Base-by-base conservation (phyloP, 2,888 invertebrate species). In the Neoaliturus tenellus region DNA sequence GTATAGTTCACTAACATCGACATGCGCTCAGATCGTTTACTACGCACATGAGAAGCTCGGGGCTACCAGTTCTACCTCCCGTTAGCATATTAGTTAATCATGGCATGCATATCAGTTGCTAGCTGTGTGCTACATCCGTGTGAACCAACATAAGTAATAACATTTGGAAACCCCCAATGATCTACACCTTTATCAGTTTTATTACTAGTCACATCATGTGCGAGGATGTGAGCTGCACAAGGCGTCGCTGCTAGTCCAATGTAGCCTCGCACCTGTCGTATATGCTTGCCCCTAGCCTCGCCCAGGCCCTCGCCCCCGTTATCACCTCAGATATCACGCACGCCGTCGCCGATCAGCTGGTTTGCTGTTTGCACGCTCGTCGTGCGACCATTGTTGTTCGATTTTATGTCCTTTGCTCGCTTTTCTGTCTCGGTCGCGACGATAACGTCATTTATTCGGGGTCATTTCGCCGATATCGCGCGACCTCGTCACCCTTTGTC, bases 381-480 rank as follows among this genome's bases (percentile, higher is more conserved):
- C 6, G 39, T 20, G 28, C 8, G n/a, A 39, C 33, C n/a, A 67
- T 69, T 39, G 12, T n/a, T 33, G 35, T 39, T 69, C 31, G 31
- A 39, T 69, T 35, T 39, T 39, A 20, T 69, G 39, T 69, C 69
- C 69, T 69, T 67, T 48, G 14, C 48, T 23, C 55, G 55, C 55
- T 55, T 23, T 23, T 23, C 23, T 55, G 55, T 14, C 12, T 12
- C 23, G 55, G 23, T 25, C 10, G 6, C 5, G 23, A 55, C 55
- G 23, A 55, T 23, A 25, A 55, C 23, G 55, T 3, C 44, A 17
- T 44, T 55, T 55, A 55, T 55, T 55, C 25, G 55, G 55, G 55
- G 12, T 55, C 25, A 55, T 55, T 6, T 44, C 44, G 44, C 8
- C 44, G 44, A 35, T 35, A 35, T 6, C 17, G 2, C 44, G 44